Base-by-base conservation (phyloP, 2,113 vertebrate genomes). In the Sceloporus undulatus region DNA sequence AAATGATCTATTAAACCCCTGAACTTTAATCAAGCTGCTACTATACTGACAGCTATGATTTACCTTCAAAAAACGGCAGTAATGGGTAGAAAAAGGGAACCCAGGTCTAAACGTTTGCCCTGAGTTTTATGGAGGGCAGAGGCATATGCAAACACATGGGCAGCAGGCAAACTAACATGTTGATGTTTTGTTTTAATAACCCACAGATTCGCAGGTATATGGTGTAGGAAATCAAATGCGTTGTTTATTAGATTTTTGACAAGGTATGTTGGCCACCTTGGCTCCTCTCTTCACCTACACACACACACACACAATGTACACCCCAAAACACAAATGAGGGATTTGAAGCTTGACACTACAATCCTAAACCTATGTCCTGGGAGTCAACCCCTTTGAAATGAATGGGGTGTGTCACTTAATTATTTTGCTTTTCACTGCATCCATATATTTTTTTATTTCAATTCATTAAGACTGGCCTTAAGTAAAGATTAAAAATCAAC, bases 1-100 rank as follows among this genome's bases (percentile, higher is more conserved):
- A 98, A 98, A 99, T 98, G 98, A 98, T 98, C 98, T 98, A 99
- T 98, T 99, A 98, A 99, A 98, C 97, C 97, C 97, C 97, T 98
- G 98, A 98, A 98, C 98, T 98, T 98, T 98, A 98, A 98, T 98
- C 98, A 99, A 98, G 97, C 96, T 97, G 98, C 98, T 98, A 98
- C 98, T 96, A 97, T 93, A 97, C 97, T 97, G 98, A 98, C 97
- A 98, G 97, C 95, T 82, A 82, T 97, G 97, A 98, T 98, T 98
- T 98, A 98, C 97, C 97, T 90, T 71, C 91, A 94, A 96, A 81
- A 94, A 96, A 96, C 94, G 95, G 96, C 94, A 91, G 94, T 1
- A 84, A 96, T 74, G 94, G 96, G 95, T 94, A 95, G 95, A 34
- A 79, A 96, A 97, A 94, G 97, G 96, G 91, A 29, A 71, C 96